Evolutionary conservation across 53 echinoderm and acorn worm genomes (phyloP), one percentile per base, ranked within the genome.

Genomic region (Actinopyga echinites): DNA sequence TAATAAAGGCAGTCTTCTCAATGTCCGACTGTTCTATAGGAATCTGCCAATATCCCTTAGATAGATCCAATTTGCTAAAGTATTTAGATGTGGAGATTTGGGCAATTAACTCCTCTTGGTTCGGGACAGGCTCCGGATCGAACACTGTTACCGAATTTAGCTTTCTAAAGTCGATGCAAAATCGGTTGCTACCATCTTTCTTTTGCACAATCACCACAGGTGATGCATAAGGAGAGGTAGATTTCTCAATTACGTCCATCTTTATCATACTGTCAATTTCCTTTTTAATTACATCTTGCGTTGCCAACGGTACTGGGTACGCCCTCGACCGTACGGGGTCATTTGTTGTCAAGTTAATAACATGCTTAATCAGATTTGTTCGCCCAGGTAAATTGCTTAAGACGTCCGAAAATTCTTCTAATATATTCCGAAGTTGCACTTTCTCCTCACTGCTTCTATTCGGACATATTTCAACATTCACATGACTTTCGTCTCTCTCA

Each of bases 11-110:
- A 35, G 80, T 80, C 13, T 28, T 9, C 7, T 7, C 15, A 10
- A 61, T 80, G 13, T 6, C 15, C 19, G 21, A 21, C n/a, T 64
- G 20, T 15, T 55, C 80, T 8, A 80, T 33, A 20, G 87, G 75
- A 21, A 93, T 59, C 43, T 93, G 87, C 87, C 93, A 93, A 55
- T 93, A 93, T 43, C 88, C 93, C 60, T 93, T 93, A 9, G 49
- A 38, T 13, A 92, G 15, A 32, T 93, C 93, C 17, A 93, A 13
- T 64, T 90, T 90, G 0, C 84, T 61, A 61, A 93, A 87, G 38
- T 87, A 93, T 0, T 57, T 65, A 44, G 40, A 56, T 22, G 78
- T 59, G 0, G 87, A 65, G n/a, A 93, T 43, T 53, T 74, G 44
- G 0, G 82, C 31, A 32, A 90, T 87, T 9, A 90, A 90, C 57